Percentiles rank a stretch among this genome's conserved stretches.
These are phyloP conservation scores for Etheostoma perlongum DNA, from an alignment of 2,797 vertebrate species.

Conservation along the genomic window DNA sequence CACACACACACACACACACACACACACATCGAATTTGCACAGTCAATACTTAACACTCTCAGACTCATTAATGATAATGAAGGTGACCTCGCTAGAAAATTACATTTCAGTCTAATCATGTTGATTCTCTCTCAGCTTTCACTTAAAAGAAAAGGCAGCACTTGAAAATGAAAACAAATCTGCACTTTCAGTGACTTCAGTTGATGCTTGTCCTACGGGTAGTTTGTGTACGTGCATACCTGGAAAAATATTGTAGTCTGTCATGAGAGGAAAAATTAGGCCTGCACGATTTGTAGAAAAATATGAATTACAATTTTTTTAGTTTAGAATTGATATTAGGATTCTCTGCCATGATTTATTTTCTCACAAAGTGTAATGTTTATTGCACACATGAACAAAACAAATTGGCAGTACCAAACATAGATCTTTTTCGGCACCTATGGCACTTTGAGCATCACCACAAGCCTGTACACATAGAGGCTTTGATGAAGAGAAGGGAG, in stretches of 20 bases:
- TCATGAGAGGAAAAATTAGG: neutral
- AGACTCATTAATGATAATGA: slow-evolving; percentile 41
- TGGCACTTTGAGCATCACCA: too few species aligned
- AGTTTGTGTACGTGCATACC: neutral
- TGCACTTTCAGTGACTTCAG: neutral
- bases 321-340: too few species aligned
- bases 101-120: slow-evolving; percentile 17
- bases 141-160: neutral
- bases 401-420: too few species aligned
- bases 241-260: neutral
- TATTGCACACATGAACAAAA: too few species aligned
- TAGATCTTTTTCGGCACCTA: too few species aligned
- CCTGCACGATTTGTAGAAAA: too few species aligned
- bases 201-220: too few species aligned
- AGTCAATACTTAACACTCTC: neutral
- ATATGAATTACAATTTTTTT: too few species aligned
- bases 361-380: too few species aligned
- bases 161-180: neutral
- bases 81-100: slow-evolving; percentile 35
- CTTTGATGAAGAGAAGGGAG: too few species aligned
- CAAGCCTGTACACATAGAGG: too few species aligned
- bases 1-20: neutral
- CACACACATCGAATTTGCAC: neutral
- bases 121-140: slow-evolving; percentile 26
- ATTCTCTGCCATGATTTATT: too few species aligned